Conservation (phyloP, 2,113 vertebrate genomes). For the Anguilla japonica region DNA sequence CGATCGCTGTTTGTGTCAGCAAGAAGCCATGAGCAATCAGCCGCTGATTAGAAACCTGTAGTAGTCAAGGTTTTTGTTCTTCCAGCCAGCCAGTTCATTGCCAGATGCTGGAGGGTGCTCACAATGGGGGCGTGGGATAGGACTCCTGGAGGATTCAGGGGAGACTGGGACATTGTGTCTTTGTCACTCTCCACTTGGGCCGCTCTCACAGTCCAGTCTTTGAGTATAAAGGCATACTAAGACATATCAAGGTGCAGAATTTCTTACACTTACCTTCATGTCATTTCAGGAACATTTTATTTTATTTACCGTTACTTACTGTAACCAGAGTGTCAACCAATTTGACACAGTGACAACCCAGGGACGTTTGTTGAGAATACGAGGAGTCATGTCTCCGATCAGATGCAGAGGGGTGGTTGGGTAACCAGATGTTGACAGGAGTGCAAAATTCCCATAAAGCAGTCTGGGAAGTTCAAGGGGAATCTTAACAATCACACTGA, state of each 20-base stretch:
- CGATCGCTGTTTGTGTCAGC: background rate
- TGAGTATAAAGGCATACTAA: background rate
- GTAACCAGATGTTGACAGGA: no score
- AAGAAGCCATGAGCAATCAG: slow-evolving; percentile 6
- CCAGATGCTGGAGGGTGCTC: background rate
- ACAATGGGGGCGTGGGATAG: background rate
- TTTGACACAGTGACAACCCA: no score
- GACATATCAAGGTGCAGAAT: background rate
- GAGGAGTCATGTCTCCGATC: no score
- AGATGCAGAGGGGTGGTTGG: no score
- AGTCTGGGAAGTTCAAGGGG: no score
- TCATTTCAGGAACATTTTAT: background rate
- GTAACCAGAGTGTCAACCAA: no score
- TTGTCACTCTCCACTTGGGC: background rate
- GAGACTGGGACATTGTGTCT: background rate
- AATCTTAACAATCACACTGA: no score
- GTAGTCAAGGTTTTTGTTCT: background rate
- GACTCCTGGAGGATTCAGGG: background rate
- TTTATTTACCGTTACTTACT: no score
- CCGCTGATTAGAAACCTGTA: background rate
- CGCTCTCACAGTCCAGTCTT: background rate
- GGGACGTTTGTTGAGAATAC: no score
- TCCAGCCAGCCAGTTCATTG: background rate
- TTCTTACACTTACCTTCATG: background rate
- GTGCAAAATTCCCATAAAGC: no score